Base-by-base conservation (phyloP, 2,797 vertebrate genomes). In the Sebastes reedi region DNA sequence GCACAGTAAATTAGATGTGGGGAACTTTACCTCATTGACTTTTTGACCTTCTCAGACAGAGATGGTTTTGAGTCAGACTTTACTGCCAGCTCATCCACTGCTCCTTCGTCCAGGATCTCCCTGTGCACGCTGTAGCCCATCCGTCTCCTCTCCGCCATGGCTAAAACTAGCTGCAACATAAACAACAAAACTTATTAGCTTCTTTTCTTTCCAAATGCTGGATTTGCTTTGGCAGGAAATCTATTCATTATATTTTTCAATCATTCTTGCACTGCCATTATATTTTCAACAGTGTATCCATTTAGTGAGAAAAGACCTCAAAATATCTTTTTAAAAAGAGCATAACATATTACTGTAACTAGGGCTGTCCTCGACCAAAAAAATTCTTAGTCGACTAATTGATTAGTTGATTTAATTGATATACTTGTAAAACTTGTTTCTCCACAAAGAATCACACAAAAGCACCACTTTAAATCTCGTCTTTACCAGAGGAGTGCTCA, bases 31-130 rank as follows among this genome's bases (percentile, higher is more conserved):
- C 94, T 93, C 50, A 90, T 1, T 9, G 94, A 93, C n/a, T 89
- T 81, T 84, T 88, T 93, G 59, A 96, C 4, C 65, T 92, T 95
- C 22, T 94, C 82, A 4, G 16, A 8, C 8, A 94, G 10, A 55
- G 94, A 70, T 16, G 84, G 36, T 39, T 88, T 91, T 22, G 72
- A 52, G 8, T 90, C 50, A 0, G 81, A 87, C 72, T 92, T 95
- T 69, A 91, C 79, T 6, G 91, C 94, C 58, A 95, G 29, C 32
- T 91, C 75, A 12, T 96, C 95, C 77, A 96, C 82, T 1, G 39
- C 46, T 6, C 14, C 82, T 87, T 96, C 95, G 54, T 96, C 91
- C 91, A 96, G 88, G 67, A 96, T 70, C 1, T 93, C 83, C 72
- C 95, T 91, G 46, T 94, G 58, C 64, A 96, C 25, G 0, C 30